Conservation (phyloP, 2,797 vertebrate genomes). For the Erithacus rubecula region DNA sequence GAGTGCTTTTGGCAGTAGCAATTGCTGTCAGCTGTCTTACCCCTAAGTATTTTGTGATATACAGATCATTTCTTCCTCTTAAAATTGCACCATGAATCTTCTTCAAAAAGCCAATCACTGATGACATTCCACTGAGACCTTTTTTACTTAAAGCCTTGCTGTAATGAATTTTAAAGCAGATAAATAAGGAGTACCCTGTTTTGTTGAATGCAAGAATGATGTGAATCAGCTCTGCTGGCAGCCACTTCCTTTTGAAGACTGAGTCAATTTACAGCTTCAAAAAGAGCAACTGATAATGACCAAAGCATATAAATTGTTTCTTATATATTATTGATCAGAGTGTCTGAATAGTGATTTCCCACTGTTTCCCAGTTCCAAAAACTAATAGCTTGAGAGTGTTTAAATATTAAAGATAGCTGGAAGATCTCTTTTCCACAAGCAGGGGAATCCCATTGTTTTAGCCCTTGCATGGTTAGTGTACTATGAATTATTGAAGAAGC, state of each 20-base stretch:
- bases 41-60: not conserved
- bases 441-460: slow-evolving; percentile 29
- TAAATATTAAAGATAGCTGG: slow-evolving; percentile 49
- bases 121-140: not conserved
- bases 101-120: not conserved
- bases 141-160: not conserved
- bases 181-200: not conserved
- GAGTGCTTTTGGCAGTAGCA: not conserved
- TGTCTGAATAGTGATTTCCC: not conserved
- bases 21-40: not conserved
- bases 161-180: not conserved
- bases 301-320: not conserved
- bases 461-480: not conserved
- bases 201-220: not conserved
- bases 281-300: not conserved
- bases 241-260: not conserved
- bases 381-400: slow-evolving; percentile 19
- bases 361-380: not conserved
- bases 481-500: slow-evolving; percentile 30
- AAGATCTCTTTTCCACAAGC: slow-evolving; percentile 26
- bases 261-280: slow-evolving; percentile 22
- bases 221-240: not conserved
- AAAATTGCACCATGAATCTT: not conserved
- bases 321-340: slow-evolving; percentile 27
- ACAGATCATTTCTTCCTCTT: not conserved